A percentile compares a stretch with the other conserved stretches of the same genome.
Conservation (phyloP, 2,797 vertebrate genomes). For the Nasua narica region DNA sequence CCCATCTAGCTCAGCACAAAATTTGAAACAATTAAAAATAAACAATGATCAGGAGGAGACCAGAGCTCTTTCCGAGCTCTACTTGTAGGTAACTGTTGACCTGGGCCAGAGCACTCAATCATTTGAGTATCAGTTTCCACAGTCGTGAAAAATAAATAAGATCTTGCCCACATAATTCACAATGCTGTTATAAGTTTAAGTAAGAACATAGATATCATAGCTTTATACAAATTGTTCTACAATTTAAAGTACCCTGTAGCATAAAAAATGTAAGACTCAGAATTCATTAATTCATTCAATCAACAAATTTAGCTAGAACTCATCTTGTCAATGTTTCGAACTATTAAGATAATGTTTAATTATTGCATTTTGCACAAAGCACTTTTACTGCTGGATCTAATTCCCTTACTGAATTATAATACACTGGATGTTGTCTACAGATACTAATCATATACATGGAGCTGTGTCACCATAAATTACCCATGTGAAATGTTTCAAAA, state of each 20-base stretch:
- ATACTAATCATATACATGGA: not conserved
- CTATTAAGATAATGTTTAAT: not conserved
- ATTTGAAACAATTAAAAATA: not conserved
- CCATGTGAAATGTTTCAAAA: not conserved
- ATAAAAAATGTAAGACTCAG: not conserved
- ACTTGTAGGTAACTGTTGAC: not conserved
- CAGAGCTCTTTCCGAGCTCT: not conserved
- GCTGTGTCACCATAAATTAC: not conserved
- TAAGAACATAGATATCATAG: not conserved
- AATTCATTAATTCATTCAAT: not conserved
- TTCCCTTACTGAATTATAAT: not conserved
- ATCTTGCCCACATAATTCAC: not conserved
- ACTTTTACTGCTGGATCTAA: not conserved
- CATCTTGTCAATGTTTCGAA: not conserved
- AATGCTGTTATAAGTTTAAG: not conserved
- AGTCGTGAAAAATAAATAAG: not conserved
- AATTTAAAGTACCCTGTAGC: not conserved
- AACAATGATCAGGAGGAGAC: not conserved
- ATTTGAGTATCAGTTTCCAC: not conserved
- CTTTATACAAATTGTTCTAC: not conserved
- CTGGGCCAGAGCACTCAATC: not conserved
- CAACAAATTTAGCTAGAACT: not conserved
- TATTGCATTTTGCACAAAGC: not conserved
- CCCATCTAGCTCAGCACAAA: not conserved
- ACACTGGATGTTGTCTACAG: not conserved